phyloP scores from a whole-genome alignment of 1,140 invertebrate species.

The Akabosia matsudoensis region DNA sequence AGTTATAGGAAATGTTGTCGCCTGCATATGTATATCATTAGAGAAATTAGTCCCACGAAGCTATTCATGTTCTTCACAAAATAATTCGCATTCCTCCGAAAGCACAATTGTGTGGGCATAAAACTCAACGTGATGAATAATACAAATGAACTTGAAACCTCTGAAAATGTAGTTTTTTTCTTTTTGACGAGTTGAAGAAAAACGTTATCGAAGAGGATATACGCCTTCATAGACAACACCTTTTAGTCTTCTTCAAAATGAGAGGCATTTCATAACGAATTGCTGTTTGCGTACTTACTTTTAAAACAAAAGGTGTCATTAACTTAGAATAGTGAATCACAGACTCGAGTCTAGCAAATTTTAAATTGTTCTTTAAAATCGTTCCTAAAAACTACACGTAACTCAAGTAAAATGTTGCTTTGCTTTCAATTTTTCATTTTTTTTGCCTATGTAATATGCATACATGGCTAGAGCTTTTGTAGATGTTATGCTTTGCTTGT shows the following conservation, averaged over 20 bases:
- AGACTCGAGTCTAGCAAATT: too few relatives aligned
- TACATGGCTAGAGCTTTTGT: too few relatives aligned
- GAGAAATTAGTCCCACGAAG: background rate
- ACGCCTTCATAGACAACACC: background rate
- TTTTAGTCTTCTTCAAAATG: background rate
- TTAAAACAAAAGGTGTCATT: too few relatives aligned
- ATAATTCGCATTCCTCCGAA: constrained; percentile 13
- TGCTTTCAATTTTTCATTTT: too few relatives aligned
- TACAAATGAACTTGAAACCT: constrained; percentile 9
- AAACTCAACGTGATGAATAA: background rate
- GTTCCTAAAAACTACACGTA: too few relatives aligned
- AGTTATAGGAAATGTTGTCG: too few relatives aligned
- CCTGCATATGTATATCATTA: too few relatives aligned
- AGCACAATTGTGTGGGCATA: background rate
- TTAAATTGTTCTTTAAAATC: too few relatives aligned
- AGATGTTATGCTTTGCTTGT: background rate
- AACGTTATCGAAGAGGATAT: background rate
- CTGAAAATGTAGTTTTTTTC: background rate
- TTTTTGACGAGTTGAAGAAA: background rate
- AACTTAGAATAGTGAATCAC: too few relatives aligned
- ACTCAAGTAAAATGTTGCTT: too few relatives aligned
- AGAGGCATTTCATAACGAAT: background rate
- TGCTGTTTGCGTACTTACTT: too few relatives aligned
- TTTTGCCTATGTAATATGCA: too few relatives aligned
- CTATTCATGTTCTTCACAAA: constrained; percentile 5